Evolutionary conservation across 1,140 invertebrate species (phyloP).

Genomic region (Calosoma granatense): DNA sequence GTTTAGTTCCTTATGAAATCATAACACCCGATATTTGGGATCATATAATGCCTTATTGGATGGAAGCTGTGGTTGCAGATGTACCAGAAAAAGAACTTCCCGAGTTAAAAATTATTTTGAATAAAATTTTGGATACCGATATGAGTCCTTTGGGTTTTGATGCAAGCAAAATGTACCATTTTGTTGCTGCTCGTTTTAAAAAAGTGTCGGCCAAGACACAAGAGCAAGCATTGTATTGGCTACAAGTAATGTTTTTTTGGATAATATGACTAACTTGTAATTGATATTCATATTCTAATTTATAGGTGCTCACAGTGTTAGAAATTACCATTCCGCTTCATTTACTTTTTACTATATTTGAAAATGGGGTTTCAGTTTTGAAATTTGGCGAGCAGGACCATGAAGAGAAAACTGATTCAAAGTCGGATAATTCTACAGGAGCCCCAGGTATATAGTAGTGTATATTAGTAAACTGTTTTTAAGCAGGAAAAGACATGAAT

Average conservation of each 20-base stretch:
- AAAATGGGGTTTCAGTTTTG: conserved; percentile 64
- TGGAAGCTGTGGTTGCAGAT: conserved; percentile 93
- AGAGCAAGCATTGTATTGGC: conserved; percentile 89
- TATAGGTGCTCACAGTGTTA: conserved; percentile 69
- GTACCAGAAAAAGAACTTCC: conserved; percentile 84
- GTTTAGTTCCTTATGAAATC: conserved; percentile 94
- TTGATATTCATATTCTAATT: conserved; percentile 18
- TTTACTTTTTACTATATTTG: conserved; percentile 82
- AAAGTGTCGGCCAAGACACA: conserved; percentile 79
- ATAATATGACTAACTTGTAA: too few species aligned
- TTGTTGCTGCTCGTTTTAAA: conserved; percentile 79
- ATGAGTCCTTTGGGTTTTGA: conserved; percentile 92
- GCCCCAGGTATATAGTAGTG: too few species aligned
- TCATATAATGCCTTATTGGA: conserved; percentile 96
- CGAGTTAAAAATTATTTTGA: conserved; percentile 87
- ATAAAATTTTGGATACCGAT: conserved; percentile 93
- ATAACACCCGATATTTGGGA: conserved; percentile 95
- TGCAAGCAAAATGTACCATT: conserved; percentile 89
- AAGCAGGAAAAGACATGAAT: too few species aligned
- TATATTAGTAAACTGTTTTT: too few species aligned
- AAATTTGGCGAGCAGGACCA: conserved; percentile 42
- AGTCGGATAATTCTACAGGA: too few species aligned
- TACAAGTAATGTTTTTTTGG: conserved; percentile 71
- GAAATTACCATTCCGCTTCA: conserved; percentile 81
- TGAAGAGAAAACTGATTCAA: conserved; percentile 32